Conservation (phyloP, 2,797 vertebrate species). For the Spondyliosoma cantharus region DNA sequence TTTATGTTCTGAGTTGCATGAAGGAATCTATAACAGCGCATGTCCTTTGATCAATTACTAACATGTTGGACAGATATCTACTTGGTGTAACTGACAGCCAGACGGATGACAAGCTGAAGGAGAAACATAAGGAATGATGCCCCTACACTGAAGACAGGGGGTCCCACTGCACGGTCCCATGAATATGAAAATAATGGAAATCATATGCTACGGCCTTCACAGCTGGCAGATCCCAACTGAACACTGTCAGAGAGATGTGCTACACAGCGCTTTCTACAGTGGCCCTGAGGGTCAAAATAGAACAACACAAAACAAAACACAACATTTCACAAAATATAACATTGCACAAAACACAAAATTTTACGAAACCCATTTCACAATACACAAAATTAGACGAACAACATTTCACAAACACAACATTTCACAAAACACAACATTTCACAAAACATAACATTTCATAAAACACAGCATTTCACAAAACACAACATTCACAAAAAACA, state of each 20-base stretch:
- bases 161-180: background rate
- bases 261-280: background rate
- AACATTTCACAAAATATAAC: too few species aligned
- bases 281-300: too few species aligned
- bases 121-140: background rate
- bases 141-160: background rate
- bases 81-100: background rate
- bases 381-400: too few species aligned
- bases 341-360: too few species aligned
- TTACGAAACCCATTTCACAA: too few species aligned
- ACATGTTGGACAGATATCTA: background rate
- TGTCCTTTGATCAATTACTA: conserved; percentile 17
- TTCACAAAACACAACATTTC: too few species aligned
- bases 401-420: too few species aligned
- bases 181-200: conserved; percentile 2
- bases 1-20: background rate
- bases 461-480: too few species aligned
- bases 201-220: background rate
- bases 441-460: too few species aligned
- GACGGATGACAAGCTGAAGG: background rate
- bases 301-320: too few species aligned
- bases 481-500: too few species aligned
- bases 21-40: background rate
- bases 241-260: background rate
- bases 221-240: background rate